Evolutionary conservation across 2,797 vertebrate genomes (phyloP).

Genomic region (Manis javanica): DNA sequence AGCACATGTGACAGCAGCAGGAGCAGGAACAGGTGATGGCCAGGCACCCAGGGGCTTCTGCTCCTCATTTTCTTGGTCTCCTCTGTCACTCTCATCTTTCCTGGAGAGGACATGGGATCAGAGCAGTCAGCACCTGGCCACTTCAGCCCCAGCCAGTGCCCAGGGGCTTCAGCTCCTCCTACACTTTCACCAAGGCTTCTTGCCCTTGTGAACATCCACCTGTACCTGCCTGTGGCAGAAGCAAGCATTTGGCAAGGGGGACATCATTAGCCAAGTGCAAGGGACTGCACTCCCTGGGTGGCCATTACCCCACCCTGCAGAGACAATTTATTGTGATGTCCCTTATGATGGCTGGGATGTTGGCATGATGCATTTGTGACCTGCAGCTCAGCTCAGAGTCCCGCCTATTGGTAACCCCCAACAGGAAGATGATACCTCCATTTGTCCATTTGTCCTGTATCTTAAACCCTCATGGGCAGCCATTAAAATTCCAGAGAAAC

Average conservation of each 20-base stretch:
- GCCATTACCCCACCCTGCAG: background rate
- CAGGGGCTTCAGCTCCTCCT: background rate
- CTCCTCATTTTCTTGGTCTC: slow-evolving; percentile 66
- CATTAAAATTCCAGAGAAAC: background rate
- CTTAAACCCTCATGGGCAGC: background rate
- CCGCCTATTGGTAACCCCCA: background rate
- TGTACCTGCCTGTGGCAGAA: background rate
- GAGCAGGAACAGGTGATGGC: slow-evolving; percentile 68
- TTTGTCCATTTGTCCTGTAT: background rate
- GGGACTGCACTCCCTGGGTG: background rate
- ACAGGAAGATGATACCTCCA: background rate
- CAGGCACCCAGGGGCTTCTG: slow-evolving; percentile 57
- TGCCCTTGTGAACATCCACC: background rate
- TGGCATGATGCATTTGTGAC: slow-evolving; percentile 25
- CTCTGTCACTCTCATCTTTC: too few relatives aligned
- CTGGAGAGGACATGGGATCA: too few relatives aligned
- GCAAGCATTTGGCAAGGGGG: background rate
- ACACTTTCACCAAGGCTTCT: background rate
- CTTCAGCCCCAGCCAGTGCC: background rate
- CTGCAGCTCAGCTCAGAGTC: background rate
- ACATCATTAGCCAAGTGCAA: too few relatives aligned
- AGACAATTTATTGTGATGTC: background rate
- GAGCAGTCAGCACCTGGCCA: slow-evolving; percentile 30
- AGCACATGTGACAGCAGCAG: slow-evolving; percentile 71
- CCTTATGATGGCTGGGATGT: background rate